These are phyloP conservation scores for Mesorhabditis sp. DNA, from an alignment of 2,888 invertebrate genomes.

Conservation along the genomic window DNA sequence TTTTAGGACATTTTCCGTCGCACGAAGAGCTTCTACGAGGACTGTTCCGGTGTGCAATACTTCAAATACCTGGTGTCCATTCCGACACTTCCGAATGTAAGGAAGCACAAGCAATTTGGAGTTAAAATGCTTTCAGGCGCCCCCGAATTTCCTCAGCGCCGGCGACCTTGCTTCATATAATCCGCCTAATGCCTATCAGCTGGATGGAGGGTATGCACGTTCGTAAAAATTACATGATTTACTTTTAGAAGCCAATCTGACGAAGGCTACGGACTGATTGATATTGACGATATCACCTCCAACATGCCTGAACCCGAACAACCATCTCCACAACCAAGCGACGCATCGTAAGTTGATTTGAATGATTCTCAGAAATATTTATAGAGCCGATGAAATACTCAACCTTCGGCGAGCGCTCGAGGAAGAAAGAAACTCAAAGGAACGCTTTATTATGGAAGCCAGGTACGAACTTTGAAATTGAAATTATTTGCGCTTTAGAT, in stretches of 20 bases:
- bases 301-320: not conserved
- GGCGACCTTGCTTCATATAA: slow-evolving; percentile 88
- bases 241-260: not conserved
- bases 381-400: slow-evolving; percentile 34
- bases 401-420: slow-evolving; percentile 30
- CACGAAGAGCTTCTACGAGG: slow-evolving; percentile 85
- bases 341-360: not conserved
- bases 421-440: slow-evolving; percentile 39
- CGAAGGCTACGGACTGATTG: not conserved
- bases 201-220: slow-evolving; percentile 27
- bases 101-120: slow-evolving; percentile 34
- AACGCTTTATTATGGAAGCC: slow-evolving; percentile 35
- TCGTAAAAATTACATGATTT: not conserved
- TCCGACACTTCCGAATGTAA: slow-evolving; percentile 81
- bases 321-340: not conserved
- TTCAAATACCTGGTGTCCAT: slow-evolving; percentile 91
- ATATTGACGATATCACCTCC: not conserved
- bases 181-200: slow-evolving; percentile 74
- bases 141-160: slow-evolving; percentile 89
- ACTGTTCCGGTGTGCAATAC: slow-evolving; percentile 88
- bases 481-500: slow-evolving; percentile 15
- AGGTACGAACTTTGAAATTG: not conserved
- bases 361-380: too few species aligned
- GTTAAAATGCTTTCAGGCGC: slow-evolving; percentile 64
- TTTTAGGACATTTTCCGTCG: slow-evolving; percentile 52